These are phyloP conservation scores for Pristionchus arcanus DNA, from an alignment of 2,888 invertebrate species.

Conservation along the genomic window DNA sequence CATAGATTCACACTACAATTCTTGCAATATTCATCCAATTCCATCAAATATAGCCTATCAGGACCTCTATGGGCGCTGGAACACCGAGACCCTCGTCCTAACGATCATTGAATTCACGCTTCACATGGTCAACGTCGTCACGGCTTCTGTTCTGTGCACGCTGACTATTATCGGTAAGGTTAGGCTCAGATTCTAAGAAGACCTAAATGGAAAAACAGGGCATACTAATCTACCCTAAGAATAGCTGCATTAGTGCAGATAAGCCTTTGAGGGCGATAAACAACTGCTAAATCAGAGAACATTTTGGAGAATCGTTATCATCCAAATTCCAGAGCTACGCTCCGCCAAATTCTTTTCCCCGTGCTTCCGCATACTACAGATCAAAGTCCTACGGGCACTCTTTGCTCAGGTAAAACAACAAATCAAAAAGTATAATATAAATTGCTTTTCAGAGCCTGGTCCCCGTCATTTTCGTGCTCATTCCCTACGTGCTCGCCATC, in stretches of 20 bases:
- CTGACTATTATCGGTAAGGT: background rate
- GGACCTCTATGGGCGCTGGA: background rate
- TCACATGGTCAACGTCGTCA: background rate
- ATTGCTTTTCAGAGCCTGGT: background rate
- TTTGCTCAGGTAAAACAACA: background rate
- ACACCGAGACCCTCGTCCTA: background rate
- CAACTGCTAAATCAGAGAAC: too few species aligned
- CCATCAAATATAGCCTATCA: too few species aligned
- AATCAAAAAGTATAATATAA: background rate
- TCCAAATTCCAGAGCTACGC: background rate
- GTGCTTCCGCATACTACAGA: background rate
- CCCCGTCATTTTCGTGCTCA: background rate
- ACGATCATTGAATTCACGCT: background rate
- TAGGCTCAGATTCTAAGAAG: too few species aligned
- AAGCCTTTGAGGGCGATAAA: too few species aligned
- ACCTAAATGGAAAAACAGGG: too few species aligned
- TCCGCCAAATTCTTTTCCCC: background rate
- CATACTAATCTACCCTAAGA: too few species aligned
- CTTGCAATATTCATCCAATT: too few species aligned
- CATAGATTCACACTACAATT: too few species aligned
- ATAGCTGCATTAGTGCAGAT: background rate
- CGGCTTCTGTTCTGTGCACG: background rate
- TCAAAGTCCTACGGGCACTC: background rate
- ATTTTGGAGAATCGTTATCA: too few species aligned
- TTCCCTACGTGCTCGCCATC: background rate